Conservation (phyloP, 2,888 invertebrate genomes). For the Megastigmus dorsalis region DNA sequence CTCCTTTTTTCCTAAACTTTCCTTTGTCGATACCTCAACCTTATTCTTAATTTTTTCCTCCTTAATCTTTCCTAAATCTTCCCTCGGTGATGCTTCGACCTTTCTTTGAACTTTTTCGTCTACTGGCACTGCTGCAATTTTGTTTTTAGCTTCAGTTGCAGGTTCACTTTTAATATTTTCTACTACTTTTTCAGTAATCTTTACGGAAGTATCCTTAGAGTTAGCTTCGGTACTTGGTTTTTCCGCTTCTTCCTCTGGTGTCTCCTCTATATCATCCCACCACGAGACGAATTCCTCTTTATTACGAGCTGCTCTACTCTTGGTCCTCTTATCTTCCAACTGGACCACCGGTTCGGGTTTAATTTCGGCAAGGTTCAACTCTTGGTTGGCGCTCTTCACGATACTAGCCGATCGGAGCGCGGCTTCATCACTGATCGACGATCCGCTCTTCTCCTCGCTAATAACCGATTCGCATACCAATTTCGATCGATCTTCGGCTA, state of each 20-base stretch:
- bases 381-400: neutral
- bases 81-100: neutral
- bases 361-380: neutral
- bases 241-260: neutral
- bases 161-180: too few species aligned
- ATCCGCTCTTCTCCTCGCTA: neutral
- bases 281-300: constrained; percentile 39
- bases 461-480: constrained; percentile 2
- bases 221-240: neutral
- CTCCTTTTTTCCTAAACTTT: too few species aligned
- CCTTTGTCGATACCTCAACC: neutral
- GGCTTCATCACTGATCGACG: neutral
- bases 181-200: neutral
- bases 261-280: constrained; percentile 42
- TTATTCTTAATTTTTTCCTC: too few species aligned
- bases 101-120: neutral
- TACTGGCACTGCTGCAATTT: neutral
- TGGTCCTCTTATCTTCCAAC: neutral
- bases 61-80: too few species aligned
- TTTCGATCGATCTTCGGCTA: constrained; percentile 21
- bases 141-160: neutral
- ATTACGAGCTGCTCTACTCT: neutral
- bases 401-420: neutral
- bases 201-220: neutral
- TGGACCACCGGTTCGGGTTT: neutral